Conservation (phyloP, 2,113 vertebrate species). For the Mohoua ochrocephala region DNA sequence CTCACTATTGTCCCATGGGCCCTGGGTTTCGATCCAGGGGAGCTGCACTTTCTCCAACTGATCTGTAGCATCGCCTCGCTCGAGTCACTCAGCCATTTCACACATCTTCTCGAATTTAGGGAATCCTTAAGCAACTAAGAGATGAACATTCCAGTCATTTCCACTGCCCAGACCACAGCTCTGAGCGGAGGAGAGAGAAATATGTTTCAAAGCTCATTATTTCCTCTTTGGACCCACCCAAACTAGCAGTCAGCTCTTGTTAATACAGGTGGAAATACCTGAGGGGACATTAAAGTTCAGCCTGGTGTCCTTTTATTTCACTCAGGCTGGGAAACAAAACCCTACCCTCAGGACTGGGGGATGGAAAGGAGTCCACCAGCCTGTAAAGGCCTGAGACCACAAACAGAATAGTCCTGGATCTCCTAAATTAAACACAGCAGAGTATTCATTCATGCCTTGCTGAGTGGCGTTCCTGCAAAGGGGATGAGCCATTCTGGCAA, state of each 20-base stretch:
- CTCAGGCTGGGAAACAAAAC: not conserved
- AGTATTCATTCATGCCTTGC: not conserved
- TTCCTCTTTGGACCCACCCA: not conserved
- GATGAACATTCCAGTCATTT: not conserved
- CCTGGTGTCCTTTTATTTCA: not conserved
- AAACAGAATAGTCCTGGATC: not conserved
- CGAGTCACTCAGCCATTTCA: not conserved
- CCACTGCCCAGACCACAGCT: not conserved
- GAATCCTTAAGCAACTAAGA: not conserved
- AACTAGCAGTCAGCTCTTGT: not conserved
- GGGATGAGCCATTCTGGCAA: not conserved
- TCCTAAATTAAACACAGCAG: not conserved
- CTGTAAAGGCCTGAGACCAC: not conserved
- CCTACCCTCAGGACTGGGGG: not conserved
- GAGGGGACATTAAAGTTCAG: not conserved
- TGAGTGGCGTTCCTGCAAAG: not conserved
- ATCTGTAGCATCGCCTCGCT: not conserved
- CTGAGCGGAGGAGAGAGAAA: not conserved
- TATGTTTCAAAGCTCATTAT: not conserved
- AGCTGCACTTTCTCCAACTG: not conserved
- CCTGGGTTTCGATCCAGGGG: not conserved
- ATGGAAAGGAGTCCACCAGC: not conserved
- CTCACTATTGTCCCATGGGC: not conserved
- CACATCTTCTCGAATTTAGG: not conserved
- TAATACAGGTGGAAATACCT: not conserved